Evolutionary conservation across 2,113 vertebrate genomes (phyloP).

Genomic region (Helogale parvula): DNA sequence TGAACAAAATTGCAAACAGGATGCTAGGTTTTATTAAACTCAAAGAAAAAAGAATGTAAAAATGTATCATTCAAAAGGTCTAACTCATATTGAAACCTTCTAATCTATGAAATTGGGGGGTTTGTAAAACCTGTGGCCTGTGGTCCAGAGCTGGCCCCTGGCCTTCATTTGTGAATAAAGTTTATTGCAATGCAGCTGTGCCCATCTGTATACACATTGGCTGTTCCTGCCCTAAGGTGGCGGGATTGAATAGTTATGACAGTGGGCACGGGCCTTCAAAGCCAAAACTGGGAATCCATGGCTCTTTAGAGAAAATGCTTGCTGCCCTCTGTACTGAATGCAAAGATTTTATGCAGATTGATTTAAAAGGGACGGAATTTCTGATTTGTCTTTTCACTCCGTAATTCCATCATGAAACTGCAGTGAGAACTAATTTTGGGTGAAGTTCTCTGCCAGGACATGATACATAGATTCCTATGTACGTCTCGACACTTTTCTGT

Average conservation of each 20-base stretch:
- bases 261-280: neutral
- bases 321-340: neutral
- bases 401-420: neutral
- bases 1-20: neutral
- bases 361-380: neutral
- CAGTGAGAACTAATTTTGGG: neutral
- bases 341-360: neutral
- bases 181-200: neutral
- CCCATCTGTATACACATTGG: fast-evolving
- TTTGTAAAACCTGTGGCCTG: neutral
- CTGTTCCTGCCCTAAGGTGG: neutral
- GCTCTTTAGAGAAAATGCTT: neutral
- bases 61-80: neutral
- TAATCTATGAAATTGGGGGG: neutral
- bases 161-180: neutral
- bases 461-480: neutral
- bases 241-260: neutral
- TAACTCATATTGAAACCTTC: neutral
- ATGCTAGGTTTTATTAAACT: neutral
- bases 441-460: neutral
- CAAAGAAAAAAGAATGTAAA: neutral
- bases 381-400: neutral
- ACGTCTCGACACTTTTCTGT: neutral
- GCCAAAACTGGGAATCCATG: neutral
- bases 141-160: no score